Conservation (phyloP, 2,113 vertebrate species). For the Hippocampus abdominalis region DNA sequence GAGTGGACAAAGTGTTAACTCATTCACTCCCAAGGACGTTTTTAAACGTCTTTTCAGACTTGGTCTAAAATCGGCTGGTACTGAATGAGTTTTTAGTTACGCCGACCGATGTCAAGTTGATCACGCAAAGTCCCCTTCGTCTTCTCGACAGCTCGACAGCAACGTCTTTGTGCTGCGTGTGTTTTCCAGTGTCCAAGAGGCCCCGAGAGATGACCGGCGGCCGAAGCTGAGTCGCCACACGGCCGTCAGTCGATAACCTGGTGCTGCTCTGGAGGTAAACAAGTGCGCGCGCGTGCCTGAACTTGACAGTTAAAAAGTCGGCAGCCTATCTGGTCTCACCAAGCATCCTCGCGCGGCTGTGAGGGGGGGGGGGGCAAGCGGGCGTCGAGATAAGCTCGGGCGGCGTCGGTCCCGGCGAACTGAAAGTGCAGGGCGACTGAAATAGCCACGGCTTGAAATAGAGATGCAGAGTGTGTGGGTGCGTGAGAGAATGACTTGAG, state of each 20-base stretch:
- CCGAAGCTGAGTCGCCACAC: conserved; percentile 51
- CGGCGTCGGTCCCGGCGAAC: conserved; percentile 9
- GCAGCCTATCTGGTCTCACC: conserved; percentile 7
- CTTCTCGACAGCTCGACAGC: conserved; percentile 27
- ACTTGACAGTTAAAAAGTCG: conserved; percentile 15
- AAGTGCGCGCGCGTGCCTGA: conserved; percentile 6
- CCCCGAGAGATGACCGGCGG: conserved; percentile 58
- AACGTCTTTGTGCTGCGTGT: conserved; percentile 31
- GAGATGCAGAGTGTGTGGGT: conserved; percentile 40
- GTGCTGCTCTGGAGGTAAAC: conserved; percentile 63
- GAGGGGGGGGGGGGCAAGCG: too few relatives aligned
- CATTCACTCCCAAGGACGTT: too few relatives aligned
- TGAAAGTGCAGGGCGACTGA: conserved; percentile 31
- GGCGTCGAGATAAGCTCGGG: conserved; percentile 10
- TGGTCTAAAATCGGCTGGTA: too few relatives aligned
- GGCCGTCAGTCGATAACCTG: conserved; percentile 54
- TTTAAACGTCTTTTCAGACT: too few relatives aligned
- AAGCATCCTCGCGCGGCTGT: conserved; percentile 13
- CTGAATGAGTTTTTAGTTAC: too few relatives aligned
- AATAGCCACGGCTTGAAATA: conserved; percentile 58
- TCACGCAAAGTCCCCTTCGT: too few relatives aligned
- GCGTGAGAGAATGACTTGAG: conserved; percentile 15
- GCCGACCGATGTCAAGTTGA: too few relatives aligned
- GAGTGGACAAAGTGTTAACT: too few relatives aligned
- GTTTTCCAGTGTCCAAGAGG: conserved; percentile 51